Percentiles rank a stretch among this genome's conserved stretches.
These are phyloP conservation scores for Cryptocephalus moraei DNA, from an alignment of 2,888 invertebrate species.

Conservation along the genomic window DNA sequence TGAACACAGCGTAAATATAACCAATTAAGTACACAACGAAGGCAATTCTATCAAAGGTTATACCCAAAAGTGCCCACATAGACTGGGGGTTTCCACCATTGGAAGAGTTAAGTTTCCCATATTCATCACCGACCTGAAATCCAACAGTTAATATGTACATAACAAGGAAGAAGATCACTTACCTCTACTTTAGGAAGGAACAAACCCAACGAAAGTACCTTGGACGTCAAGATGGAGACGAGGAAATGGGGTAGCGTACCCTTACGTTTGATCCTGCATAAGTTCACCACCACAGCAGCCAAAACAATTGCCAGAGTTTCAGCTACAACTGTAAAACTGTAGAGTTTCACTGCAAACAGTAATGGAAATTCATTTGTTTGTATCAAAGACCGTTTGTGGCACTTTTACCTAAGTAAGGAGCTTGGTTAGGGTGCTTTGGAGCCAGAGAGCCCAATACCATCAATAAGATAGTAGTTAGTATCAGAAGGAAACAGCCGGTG, in stretches of 20 bases:
- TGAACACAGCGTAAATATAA: constrained; percentile 15
- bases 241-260: constrained; percentile 23
- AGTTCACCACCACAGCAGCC: constrained; percentile 29
- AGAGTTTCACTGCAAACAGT: constrained; percentile 28
- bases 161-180: constrained; percentile 2
- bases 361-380: background rate
- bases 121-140: background rate
- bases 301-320: constrained; percentile 24
- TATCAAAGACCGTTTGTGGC: background rate
- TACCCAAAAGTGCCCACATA: constrained; percentile 29
- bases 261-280: constrained; percentile 25
- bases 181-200: constrained; percentile 28
- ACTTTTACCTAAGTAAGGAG: constrained; percentile 32
- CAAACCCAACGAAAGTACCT: constrained; percentile 21
- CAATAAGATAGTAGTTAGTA: constrained; percentile 26
- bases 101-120: constrained; percentile 7
- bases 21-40: constrained; percentile 24
- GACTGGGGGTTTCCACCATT: constrained; percentile 20
- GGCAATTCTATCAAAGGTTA: constrained; percentile 28
- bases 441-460: constrained; percentile 24
- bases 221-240: constrained; percentile 22
- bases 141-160: constrained; percentile 1
- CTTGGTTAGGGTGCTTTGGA: constrained; percentile 25
- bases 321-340: constrained; percentile 26
- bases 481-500: constrained; percentile 26